Percentiles rank a stretch among this genome's conserved stretches.
These are phyloP conservation scores for Callorhinus ursinus DNA, from an alignment of 2,113 vertebrate genomes.

Conservation along the genomic window DNA sequence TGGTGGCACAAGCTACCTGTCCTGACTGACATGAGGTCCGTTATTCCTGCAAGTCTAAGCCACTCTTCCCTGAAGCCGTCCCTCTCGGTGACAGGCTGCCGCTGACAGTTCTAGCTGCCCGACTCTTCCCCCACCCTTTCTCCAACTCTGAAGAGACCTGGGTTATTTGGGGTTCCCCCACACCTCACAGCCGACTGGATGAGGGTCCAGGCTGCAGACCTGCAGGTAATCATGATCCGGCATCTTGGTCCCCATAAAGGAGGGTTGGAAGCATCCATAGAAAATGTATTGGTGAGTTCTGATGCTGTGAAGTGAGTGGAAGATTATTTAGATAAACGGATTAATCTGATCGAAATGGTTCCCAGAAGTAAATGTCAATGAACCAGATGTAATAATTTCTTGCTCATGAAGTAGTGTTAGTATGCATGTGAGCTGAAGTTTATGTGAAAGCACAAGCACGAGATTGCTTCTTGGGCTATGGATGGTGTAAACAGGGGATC, in stretches of 20 bases:
- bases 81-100: not conserved
- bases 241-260: not conserved
- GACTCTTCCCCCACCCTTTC: not conserved
- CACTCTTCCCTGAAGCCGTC: not conserved
- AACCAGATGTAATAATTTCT: conserved; percentile 78
- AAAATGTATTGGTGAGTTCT: conserved; percentile 72
- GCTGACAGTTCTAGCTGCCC: not conserved
- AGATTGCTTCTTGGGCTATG: conserved; percentile 76
- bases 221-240: conserved; percentile 9
- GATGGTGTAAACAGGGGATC: conserved; percentile 51
- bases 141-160: not conserved
- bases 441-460: conserved; percentile 76
- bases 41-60: fast-evolving
- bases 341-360: conserved; percentile 75
- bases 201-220: not conserved
- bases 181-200: fast-evolving
- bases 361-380: conserved; percentile 81
- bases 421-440: conserved; percentile 69
- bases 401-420: conserved; percentile 76
- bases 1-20: not conserved
- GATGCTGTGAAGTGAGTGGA: conserved; percentile 72
- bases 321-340: conserved; percentile 81
- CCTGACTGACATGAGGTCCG: not conserved
- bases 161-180: not conserved
- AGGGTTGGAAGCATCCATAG: conserved; percentile 49